Evolutionary conservation across 2,888 invertebrate genomes (phyloP).

Genomic region (Synanthedon formicaeformis): DNA sequence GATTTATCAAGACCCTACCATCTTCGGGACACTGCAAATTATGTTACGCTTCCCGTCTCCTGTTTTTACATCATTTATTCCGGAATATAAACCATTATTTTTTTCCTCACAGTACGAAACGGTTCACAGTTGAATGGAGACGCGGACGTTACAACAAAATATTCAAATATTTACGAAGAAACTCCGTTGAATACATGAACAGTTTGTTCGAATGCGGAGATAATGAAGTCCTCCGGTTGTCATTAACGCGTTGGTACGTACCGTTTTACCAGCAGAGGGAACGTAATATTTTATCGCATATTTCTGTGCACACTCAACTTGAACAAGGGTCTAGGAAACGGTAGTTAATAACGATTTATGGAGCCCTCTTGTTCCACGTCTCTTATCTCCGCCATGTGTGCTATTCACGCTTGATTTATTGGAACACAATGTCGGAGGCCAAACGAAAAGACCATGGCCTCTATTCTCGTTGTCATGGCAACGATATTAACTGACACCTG

Average conservation of each 20-base stretch:
- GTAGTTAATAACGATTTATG: constrained; percentile 66
- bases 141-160: background rate
- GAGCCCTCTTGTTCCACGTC: constrained; percentile 61
- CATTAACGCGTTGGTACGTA: background rate
- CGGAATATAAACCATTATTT: constrained; percentile 16
- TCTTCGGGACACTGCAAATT: constrained; percentile 35
- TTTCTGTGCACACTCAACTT: constrained; percentile 29
- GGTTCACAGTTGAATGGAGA: background rate
- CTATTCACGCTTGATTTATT: constrained; percentile 63
- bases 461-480: constrained; percentile 18
- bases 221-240: background rate
- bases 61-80: constrained; percentile 42
- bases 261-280: background rate
- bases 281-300: constrained; percentile 6
- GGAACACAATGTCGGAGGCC: constrained; percentile 33
- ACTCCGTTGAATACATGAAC: background rate
- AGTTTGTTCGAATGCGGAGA: background rate
- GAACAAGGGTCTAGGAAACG: constrained; percentile 44
- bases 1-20: constrained; percentile 34
- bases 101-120: background rate
- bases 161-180: background rate
- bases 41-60: constrained; percentile 32
- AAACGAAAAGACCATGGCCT: constrained; percentile 22
- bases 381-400: constrained; percentile 56
- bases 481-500: constrained; percentile 3